phyloP scores from a whole-genome alignment of 2,113 vertebrate genomes.

The Melanerpes formicivorus region DNA sequence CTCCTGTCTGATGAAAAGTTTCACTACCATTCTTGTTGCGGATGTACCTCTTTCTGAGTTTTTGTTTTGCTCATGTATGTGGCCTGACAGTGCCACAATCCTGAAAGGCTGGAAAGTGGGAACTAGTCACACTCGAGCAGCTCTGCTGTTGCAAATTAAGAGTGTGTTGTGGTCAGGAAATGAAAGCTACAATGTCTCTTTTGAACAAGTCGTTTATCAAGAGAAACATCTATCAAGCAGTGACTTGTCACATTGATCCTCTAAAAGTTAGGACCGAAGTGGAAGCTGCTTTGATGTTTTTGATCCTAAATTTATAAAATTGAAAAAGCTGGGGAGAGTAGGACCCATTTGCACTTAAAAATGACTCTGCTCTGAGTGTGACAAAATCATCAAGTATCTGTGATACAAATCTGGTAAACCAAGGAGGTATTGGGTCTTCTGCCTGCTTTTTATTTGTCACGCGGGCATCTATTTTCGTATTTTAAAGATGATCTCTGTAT shows the following conservation, averaged over 20 bases:
- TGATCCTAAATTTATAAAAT: conserved; percentile 82
- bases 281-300: conserved; percentile 82
- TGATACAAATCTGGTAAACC: conserved; percentile 23
- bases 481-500: not conserved
- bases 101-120: conserved; percentile 77
- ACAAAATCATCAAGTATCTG: conserved; percentile 59
- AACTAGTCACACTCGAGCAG: conserved; percentile 77
- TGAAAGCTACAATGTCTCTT: conserved; percentile 89
- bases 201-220: conserved; percentile 88
- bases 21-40: not conserved
- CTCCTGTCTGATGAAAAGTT: conserved; percentile 48
- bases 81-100: conserved; percentile 71
- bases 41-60: conserved; percentile 67
- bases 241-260: conserved; percentile 85
- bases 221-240: conserved; percentile 86
- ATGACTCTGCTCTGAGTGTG: conserved; percentile 7
- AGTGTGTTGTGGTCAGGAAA: conserved; percentile 88
- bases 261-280: conserved; percentile 81
- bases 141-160: conserved; percentile 88
- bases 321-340: conserved; percentile 65
- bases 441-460: conserved; percentile 8
- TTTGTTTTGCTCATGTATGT: conserved; percentile 71
- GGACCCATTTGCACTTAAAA: conserved; percentile 66
- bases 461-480: not conserved
- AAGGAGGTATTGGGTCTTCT: not conserved